phyloP scores from a whole-genome alignment of 2,113 vertebrate species.

The Lynx canadensis region DNA sequence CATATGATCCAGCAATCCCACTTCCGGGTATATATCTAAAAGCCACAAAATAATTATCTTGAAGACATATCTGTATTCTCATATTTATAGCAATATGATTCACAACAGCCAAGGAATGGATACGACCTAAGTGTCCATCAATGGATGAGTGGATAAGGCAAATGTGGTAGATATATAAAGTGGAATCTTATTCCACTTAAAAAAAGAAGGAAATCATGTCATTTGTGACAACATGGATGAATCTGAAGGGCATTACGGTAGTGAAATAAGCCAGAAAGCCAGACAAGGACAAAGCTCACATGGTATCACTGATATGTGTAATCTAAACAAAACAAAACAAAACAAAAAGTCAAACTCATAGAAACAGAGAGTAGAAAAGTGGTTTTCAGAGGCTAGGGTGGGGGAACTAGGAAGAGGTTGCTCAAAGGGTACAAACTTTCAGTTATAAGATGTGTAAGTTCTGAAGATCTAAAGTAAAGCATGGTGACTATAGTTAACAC shows the following conservation, averaged over 20 bases:
- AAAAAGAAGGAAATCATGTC: not conserved
- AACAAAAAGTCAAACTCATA: not conserved
- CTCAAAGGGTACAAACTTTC: not conserved
- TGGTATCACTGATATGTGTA: not conserved
- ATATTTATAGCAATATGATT: not conserved
- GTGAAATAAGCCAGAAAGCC: not conserved
- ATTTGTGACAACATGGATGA: not conserved
- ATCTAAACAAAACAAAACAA: not conserved
- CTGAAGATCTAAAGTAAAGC: not conserved
- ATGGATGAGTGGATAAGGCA: not conserved
- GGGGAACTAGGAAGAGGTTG: not conserved
- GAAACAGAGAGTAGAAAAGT: not conserved
- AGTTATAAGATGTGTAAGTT: not conserved
- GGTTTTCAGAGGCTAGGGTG: not conserved
- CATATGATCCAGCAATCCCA: not conserved
- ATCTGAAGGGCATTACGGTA: not conserved
- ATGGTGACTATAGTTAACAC: not conserved
- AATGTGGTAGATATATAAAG: not conserved
- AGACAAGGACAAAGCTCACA: not conserved
- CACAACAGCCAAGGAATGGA: not conserved
- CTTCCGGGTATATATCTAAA: not conserved
- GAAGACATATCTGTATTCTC: not conserved
- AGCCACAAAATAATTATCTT: not conserved
- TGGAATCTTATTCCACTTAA: not conserved
- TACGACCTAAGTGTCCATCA: not conserved